Evolutionary conservation across 2,888 invertebrate species (phyloP).

Genomic region (Tiliacea citrago): DNA sequence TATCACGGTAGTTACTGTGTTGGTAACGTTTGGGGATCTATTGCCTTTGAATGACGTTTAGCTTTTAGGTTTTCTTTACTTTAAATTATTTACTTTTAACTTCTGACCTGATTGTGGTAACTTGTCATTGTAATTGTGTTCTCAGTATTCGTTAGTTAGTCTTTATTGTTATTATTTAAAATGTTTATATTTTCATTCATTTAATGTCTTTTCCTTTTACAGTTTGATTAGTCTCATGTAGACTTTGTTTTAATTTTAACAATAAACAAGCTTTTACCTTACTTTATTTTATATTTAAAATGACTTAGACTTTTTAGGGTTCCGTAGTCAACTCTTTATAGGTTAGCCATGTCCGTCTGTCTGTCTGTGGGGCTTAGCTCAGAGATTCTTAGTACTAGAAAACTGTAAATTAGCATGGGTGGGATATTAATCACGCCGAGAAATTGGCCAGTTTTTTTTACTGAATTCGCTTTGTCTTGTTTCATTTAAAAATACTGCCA

Average conservation of each 20-base stretch:
- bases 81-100: background rate
- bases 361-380: too few relatives aligned
- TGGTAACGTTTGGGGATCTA: background rate
- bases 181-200: background rate
- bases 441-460: too few relatives aligned
- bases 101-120: background rate
- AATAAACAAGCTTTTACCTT: background rate
- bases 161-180: background rate
- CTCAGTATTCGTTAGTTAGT: background rate
- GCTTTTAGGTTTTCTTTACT: background rate
- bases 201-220: background rate
- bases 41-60: background rate
- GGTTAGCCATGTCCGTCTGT: too few relatives aligned
- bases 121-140: background rate
- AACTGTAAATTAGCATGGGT: too few relatives aligned
- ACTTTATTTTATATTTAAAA: too few relatives aligned
- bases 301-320: too few relatives aligned
- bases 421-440: too few relatives aligned
- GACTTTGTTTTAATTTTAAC: constrained; percentile 2
- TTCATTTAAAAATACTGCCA: too few relatives aligned
- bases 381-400: too few relatives aligned
- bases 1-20: background rate
- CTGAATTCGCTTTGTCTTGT: too few relatives aligned
- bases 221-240: background rate
- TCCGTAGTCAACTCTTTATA: too few relatives aligned